Percentiles rank a stretch among this genome's conserved stretches.
Conservation (phyloP, 2,113 vertebrate species). For the Bufo bufo region DNA sequence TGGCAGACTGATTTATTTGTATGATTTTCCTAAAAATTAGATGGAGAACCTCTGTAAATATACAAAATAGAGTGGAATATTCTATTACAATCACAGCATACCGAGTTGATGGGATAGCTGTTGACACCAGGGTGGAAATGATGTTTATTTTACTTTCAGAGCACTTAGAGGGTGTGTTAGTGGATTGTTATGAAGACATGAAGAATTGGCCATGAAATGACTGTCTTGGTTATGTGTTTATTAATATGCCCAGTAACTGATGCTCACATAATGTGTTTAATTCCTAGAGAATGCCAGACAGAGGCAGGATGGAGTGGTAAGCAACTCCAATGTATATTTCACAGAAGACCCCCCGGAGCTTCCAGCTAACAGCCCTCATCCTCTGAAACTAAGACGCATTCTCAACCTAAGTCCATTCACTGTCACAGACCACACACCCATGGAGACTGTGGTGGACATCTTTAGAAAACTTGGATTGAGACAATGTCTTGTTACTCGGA, state of each 20-base stretch:
- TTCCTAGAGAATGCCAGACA: conserved; percentile 89
- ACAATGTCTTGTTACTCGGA: conserved; percentile 95
- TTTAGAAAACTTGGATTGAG: conserved; percentile 96
- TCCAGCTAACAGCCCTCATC: conserved; percentile 87
- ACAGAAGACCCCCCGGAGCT: conserved; percentile 90
- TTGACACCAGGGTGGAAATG: not conserved
- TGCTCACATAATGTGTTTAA: not conserved
- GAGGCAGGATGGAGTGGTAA: conserved; percentile 96
- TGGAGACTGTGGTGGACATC: conserved; percentile 98
- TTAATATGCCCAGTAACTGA: not conserved
- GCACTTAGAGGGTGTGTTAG: not conserved
- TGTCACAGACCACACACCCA: conserved; percentile 98
- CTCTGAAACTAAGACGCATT: conserved; percentile 89
- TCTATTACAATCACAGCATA: not conserved
- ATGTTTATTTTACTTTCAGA: not conserved
- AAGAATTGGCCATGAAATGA: not conserved
- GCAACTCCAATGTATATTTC: conserved; percentile 96
- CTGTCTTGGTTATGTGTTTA: not conserved
- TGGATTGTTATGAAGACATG: not conserved
- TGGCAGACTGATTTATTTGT: not conserved
- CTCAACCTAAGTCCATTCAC: conserved; percentile 99
- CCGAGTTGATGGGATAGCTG: not conserved
- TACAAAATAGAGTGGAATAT: not conserved
- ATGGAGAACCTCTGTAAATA: not conserved
- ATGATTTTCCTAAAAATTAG: not conserved